phyloP scores from a whole-genome alignment of 1,140 invertebrate species.

The Drosophila ananassae region DNA sequence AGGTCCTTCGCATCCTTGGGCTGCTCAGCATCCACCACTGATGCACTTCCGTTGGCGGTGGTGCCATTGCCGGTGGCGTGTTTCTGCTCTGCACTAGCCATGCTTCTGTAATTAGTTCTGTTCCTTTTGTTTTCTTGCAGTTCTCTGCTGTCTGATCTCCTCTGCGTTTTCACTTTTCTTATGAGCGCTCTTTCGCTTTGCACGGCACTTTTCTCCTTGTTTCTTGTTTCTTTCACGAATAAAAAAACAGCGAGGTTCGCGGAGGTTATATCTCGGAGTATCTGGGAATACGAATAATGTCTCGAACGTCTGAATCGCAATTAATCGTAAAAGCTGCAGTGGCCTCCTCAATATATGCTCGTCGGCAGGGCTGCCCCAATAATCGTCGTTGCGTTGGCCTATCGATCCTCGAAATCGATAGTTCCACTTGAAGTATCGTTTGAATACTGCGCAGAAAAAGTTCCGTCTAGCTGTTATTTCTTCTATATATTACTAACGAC shows the following conservation, averaged over 20 bases:
- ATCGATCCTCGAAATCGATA: neutral
- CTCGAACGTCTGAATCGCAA: conserved; percentile 4
- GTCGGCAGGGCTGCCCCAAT: neutral
- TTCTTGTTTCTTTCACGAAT: conserved; percentile 51
- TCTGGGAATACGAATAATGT: neutral
- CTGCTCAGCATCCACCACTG: conserved; percentile 36
- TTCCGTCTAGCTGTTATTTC: neutral
- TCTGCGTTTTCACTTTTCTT: conserved; percentile 56
- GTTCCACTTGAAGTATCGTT: neutral
- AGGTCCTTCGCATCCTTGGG: conserved; percentile 78
- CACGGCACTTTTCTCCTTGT: conserved; percentile 63
- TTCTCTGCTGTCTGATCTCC: conserved; percentile 13
- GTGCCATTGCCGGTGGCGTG: conserved; percentile 59
- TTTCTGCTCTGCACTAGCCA: conserved; percentile 78
- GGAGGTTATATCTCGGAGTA: neutral
- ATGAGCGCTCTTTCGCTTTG: conserved; percentile 52
- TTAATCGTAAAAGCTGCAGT: neutral
- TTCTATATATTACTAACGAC: neutral
- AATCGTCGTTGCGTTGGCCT: neutral
- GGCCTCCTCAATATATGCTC: neutral
- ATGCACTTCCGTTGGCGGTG: conserved; percentile 25
- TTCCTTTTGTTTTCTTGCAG: conserved; percentile 21
- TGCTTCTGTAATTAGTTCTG: conserved; percentile 33
- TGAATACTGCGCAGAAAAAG: neutral
- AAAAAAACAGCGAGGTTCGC: conserved; percentile 55